phyloP scores from a whole-genome alignment of 1,140 invertebrate species.

The Aricia agestis region DNA sequence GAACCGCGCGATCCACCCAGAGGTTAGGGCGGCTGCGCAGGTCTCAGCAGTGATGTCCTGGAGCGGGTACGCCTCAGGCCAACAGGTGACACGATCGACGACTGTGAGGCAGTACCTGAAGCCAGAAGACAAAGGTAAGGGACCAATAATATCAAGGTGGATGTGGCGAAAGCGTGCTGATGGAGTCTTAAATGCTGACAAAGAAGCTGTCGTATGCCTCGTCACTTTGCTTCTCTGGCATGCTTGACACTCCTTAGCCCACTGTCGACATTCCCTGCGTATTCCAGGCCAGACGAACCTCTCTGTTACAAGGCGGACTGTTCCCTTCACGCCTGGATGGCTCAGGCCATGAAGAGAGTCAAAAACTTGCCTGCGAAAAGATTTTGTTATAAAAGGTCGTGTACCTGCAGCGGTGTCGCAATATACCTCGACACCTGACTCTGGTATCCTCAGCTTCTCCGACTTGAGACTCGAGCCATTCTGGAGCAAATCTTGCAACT shows the following conservation, averaged over 20 bases:
- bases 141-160: slow-evolving; percentile 47
- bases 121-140: slow-evolving; percentile 41
- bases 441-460: neutral
- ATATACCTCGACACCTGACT: neutral
- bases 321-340: slow-evolving; percentile 20
- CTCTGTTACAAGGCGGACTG: slow-evolving; percentile 17
- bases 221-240: slow-evolving; percentile 24
- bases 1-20: neutral
- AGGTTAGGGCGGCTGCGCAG: slow-evolving; percentile 17
- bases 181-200: slow-evolving; percentile 13
- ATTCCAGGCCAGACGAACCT: slow-evolving; percentile 25
- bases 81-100: slow-evolving; percentile 41
- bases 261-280: slow-evolving; percentile 18
- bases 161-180: slow-evolving; percentile 27
- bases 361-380: slow-evolving; percentile 12
- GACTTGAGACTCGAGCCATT: neutral
- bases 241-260: slow-evolving; percentile 15
- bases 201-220: slow-evolving; percentile 20
- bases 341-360: slow-evolving; percentile 16
- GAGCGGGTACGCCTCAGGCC: slow-evolving; percentile 22
- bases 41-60: slow-evolving; percentile 16
- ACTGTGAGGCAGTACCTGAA: slow-evolving; percentile 27
- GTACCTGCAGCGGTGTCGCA: neutral
- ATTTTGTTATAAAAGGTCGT: neutral
- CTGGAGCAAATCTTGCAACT: neutral